Base-by-base conservation (phyloP, 2,113 vertebrate genomes). In the Diphyllodes magnificus region DNA sequence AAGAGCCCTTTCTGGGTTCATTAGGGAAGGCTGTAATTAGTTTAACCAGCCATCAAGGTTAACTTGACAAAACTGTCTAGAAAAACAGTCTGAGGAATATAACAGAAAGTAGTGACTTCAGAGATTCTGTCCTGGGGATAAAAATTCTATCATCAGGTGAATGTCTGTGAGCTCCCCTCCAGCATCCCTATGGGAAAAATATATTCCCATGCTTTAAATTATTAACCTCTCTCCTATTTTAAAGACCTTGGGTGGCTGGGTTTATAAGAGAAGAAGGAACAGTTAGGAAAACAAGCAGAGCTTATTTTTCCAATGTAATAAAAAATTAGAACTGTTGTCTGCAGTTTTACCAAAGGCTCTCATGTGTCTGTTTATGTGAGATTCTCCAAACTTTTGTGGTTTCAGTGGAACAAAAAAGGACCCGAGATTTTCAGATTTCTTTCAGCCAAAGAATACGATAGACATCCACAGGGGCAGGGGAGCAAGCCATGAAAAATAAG, bases 401-500 rank as follows among this genome's bases (percentile, higher is more conserved):
- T 97, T 95, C 54, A 90, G 78, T 45, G 73, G 93, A 95, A 83
- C 44, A 88, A 90, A 96, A 95, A 86, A 77, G 37, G 21, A 76
- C 33, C 18, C 0, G 2, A 61, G 85, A 28, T 77, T 91, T 90
- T 90, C 82, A 70, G 84, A 75, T 87, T 88, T 84, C 64, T 88
- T 94, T 92, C 83, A 77, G 95, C 92, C 86, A 95, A 92, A 83
- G 83, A 92, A 88, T 92, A 96, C 1, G 28, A 83, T 88, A 91
- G 61, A 68, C 44, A 71, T 92, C 93, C 91, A 89, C 82, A 86
- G 86, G 91, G 91, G 60, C 73, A 91, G 91, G 68, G 65, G 84
- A 95, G 53, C 45, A 89, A 92, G 91, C 95, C 95, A 95, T 95
- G 90, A 94, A 96, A 97, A 97, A 96, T 61, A 96, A 95, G 94